These are phyloP conservation scores for Prunella strophiata DNA, from an alignment of 2,797 vertebrate species.

Conservation along the genomic window DNA sequence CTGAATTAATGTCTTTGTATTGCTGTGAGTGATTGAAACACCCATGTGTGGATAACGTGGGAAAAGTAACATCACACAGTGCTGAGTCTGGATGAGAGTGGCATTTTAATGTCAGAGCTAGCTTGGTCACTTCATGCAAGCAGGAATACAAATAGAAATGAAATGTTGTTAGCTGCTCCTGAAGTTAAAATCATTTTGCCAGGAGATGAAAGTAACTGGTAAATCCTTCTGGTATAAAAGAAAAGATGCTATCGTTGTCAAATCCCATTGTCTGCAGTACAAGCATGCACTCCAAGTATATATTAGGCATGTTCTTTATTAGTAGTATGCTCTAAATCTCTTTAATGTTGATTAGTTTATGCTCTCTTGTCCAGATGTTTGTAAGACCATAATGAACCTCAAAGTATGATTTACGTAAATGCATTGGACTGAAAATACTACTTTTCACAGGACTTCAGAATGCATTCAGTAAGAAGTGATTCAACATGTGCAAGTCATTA, in stretches of 20 bases:
- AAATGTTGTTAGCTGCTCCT: neutral
- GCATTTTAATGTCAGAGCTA: neutral
- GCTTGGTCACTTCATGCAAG: neutral
- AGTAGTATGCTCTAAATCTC: neutral
- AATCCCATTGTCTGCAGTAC: neutral
- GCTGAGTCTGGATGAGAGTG: neutral
- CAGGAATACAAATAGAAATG: neutral
- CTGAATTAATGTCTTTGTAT: neutral
- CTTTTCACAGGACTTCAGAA: neutral
- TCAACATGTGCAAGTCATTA: neutral
- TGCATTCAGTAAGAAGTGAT: neutral
- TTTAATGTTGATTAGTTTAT: neutral
- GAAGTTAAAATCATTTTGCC: neutral
- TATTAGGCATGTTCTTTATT: conserved; percentile 1
- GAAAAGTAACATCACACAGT: neutral
- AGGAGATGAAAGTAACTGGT: neutral
- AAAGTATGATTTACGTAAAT: neutral
- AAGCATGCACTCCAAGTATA: neutral
- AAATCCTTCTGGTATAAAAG: neutral
- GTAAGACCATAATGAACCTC: neutral
- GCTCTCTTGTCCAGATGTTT: neutral
- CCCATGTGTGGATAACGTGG: neutral
- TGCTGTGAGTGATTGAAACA: neutral
- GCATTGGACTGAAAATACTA: neutral
- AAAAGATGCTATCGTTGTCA: neutral